Base-by-base conservation (phyloP, 1,140 invertebrate species). In the silkworm (Bombyx mori) region DNA sequence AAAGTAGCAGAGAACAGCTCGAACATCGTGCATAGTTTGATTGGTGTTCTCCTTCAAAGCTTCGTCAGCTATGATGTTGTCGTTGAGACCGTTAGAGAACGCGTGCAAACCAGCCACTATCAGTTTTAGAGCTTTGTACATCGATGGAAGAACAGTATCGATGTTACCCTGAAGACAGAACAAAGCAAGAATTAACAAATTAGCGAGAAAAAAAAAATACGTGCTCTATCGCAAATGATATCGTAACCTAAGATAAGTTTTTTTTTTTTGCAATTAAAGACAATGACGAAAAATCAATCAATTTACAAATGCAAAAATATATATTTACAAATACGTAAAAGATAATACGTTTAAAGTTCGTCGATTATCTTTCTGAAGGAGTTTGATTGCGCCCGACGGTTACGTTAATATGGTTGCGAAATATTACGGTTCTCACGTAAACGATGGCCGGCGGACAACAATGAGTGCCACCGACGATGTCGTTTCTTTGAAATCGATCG, bases 381-480 rank as follows among this genome's bases (percentile, higher is more conserved):
- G 51, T 61, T 63, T 50, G 68, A 78, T 77, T 66, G 71, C 66
- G 59, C 58, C 62, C 26, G 26, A 79, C 77, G 69, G 71, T 75
- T 73, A 60, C 45, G 46, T 56, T 54, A 61, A 73, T 61, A 65
- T 67, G 60, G 76, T 84, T 86, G 75, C 81, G 66, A 86, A 84
- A 84, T 73, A 66, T 73, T 79, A 83, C 77, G 83, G 77, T 84
- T 86, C 83, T 86, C 81, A 86, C 80, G 81, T 86, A 82, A 84
- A 75, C 69, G 75, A 77, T 79, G 75, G 75, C 74, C 74, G 77
- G 73, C 68, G 66, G 64, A 79, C 79, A 80, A 86, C 83, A 86
- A 83, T 86, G 69, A 82, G 71, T 70, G 79, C 83, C 83, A 86
- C 83, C 83, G 80, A 79, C 82, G 81, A 79, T 69, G 83, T 63